A percentile compares a stretch with the other conserved stretches of the same genome.
These are phyloP conservation scores for Aradus depressus DNA, from an alignment of 2,888 invertebrate species.

Conservation along the genomic window DNA sequence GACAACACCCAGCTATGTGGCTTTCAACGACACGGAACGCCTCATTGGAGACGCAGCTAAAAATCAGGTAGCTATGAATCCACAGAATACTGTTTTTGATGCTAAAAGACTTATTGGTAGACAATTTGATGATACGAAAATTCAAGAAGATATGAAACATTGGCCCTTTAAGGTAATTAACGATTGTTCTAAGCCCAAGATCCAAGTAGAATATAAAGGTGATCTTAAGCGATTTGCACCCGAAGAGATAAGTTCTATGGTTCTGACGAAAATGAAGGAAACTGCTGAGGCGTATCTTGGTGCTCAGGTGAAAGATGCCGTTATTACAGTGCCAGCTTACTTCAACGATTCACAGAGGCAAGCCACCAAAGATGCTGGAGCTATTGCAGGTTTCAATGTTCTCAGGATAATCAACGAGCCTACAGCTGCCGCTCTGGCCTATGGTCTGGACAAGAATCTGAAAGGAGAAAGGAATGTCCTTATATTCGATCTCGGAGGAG, in stretches of 20 bases:
- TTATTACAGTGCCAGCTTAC: conserved; percentile 71
- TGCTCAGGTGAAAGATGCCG: conserved; percentile 51
- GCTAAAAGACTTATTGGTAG: conserved; percentile 62
- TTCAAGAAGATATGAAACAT: conserved; percentile 65
- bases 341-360: conserved; percentile 55
- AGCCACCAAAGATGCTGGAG: conserved; percentile 77
- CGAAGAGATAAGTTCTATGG: conserved; percentile 60
- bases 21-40: conserved; percentile 45
- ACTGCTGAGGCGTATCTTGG: conserved; percentile 54
- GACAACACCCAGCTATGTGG: conserved; percentile 69
- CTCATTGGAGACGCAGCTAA: conserved; percentile 37
- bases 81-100: conserved; percentile 63
- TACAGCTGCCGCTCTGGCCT: conserved; percentile 76
- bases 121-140: conserved; percentile 55
- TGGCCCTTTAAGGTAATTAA: conserved; percentile 69
- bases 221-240: conserved; percentile 52
- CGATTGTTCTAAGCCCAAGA: conserved; percentile 53
- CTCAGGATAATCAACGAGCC: conserved; percentile 84
- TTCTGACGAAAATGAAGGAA: conserved; percentile 48
- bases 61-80: conserved; percentile 60
- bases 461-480: conserved; percentile 65
- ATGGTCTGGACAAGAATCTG: conserved; percentile 47
- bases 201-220: conserved; percentile 53
- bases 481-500: conserved; percentile 62
- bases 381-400: conserved; percentile 74